Conservation (phyloP, 2,797 vertebrate genomes). For the Cryptoprocta ferox region DNA sequence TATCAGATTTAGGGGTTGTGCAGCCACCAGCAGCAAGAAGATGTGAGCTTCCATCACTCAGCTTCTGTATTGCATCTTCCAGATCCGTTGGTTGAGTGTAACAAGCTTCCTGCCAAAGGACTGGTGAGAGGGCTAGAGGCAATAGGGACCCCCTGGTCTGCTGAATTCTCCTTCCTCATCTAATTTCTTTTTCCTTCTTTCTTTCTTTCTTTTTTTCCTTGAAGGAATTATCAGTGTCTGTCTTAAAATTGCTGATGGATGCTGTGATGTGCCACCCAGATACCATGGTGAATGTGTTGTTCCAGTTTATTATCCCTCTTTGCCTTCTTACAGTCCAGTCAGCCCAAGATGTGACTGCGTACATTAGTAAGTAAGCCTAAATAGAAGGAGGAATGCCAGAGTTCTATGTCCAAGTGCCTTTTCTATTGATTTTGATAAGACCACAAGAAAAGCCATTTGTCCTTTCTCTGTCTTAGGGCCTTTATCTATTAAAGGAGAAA, state of each 20-base stretch:
- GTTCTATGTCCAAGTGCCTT: neutral
- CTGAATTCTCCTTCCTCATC: neutral
- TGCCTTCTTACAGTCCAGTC: neutral
- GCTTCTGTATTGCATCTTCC: neutral
- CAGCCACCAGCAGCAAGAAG: neutral
- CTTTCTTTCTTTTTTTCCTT: neutral
- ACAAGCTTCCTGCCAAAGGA: neutral
- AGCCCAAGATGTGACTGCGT: neutral
- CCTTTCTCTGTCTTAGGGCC: neutral
- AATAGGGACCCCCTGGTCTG: neutral
- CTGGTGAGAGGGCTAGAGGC: neutral
- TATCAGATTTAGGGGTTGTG: neutral
- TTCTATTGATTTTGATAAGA: conserved; percentile 16
- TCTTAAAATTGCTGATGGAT: neutral
- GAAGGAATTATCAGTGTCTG: neutral
- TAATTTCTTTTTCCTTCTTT: neutral
- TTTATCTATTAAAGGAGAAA: conserved; percentile 37
- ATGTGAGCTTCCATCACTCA: neutral
- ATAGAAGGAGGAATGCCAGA: neutral
- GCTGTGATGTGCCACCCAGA: too few species aligned
- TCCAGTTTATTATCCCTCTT: neutral
- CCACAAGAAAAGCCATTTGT: neutral
- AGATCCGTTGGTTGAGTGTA: neutral
- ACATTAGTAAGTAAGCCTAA: neutral
- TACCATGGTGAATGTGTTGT: neutral